Evolutionary conservation across 2,888 invertebrate genomes (phyloP).

Genomic region (Mythimna ferrago): DNA sequence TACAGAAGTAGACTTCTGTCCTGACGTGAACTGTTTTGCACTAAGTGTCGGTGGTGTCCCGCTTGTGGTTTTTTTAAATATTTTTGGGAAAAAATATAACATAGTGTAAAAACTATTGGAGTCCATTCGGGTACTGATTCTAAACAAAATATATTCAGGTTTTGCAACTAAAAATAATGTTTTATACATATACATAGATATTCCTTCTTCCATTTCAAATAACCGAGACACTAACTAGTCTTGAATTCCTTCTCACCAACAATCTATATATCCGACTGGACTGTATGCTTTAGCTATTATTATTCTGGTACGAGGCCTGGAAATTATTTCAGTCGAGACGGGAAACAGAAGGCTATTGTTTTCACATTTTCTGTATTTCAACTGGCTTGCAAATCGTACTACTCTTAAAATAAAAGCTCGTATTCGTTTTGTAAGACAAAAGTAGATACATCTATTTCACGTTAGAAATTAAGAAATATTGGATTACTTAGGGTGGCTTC

Average conservation of each 20-base stretch:
- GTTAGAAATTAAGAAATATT: too few species aligned
- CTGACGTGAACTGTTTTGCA: too few species aligned
- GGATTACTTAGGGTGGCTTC: neutral
- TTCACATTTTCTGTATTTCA: conserved; percentile 4
- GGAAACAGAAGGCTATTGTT: conserved; percentile 25
- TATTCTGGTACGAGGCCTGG: neutral
- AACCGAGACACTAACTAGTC: neutral
- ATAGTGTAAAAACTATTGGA: too few species aligned
- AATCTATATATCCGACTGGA: neutral
- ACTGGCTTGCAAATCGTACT: neutral
- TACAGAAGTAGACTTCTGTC: neutral
- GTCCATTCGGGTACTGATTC: too few species aligned
- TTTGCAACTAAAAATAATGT: too few species aligned
- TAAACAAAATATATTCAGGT: too few species aligned
- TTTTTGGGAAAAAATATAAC: too few species aligned
- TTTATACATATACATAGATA: neutral
- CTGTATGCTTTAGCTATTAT: neutral
- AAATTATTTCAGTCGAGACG: conserved; percentile 16
- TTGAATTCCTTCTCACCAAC: neutral
- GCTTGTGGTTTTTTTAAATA: too few species aligned
- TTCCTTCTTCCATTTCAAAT: neutral
- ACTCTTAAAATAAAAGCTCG: neutral
- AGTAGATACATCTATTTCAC: too few species aligned
- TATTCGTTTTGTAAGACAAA: conserved; percentile 1
- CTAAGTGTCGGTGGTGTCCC: too few species aligned